Evolutionary conservation across 1,140 invertebrate genomes (phyloP).

Genomic region (Trinorchestia longiramus): DNA sequence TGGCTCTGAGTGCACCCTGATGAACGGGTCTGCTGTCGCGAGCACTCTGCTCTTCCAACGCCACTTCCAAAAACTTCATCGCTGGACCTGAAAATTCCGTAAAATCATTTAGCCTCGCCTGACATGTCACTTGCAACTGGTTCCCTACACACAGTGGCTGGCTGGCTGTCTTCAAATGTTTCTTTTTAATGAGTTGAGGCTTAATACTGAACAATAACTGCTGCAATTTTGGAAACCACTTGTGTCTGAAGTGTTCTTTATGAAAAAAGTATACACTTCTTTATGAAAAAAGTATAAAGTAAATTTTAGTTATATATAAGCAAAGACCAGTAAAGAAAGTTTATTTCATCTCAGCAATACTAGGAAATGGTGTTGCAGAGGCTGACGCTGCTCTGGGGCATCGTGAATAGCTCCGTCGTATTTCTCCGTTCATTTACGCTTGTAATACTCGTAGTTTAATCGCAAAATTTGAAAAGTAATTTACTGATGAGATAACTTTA

Average conservation of each 20-base stretch:
- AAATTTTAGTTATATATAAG: not conserved
- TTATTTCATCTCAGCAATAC: not conserved
- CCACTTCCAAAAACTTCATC: slow-evolving; percentile 36
- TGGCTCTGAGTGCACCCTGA: slow-evolving; percentile 17
- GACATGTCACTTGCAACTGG: slow-evolving; percentile 1
- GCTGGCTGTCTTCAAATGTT: not conserved
- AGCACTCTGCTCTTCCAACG: slow-evolving; percentile 22
- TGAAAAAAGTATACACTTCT: not conserved
- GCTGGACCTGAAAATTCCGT: not conserved
- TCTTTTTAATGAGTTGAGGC: not conserved
- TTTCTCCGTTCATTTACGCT: not conserved
- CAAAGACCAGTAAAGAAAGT: not conserved
- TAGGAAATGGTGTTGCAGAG: not conserved
- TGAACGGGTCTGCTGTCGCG: slow-evolving; percentile 29
- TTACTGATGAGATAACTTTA: not conserved
- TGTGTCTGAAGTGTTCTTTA: not conserved
- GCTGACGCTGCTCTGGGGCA: too few species aligned
- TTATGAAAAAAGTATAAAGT: too few species aligned
- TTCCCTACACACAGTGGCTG: not conserved
- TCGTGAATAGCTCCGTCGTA: not conserved
- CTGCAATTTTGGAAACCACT: not conserved
- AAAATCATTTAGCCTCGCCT: slow-evolving; percentile 1
- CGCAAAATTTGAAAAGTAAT: too few species aligned
- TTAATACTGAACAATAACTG: not conserved
- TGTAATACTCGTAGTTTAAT: not conserved